Conservation (phyloP, 1,140 invertebrate genomes). For the Thaumetopoea pityocampa region DNA sequence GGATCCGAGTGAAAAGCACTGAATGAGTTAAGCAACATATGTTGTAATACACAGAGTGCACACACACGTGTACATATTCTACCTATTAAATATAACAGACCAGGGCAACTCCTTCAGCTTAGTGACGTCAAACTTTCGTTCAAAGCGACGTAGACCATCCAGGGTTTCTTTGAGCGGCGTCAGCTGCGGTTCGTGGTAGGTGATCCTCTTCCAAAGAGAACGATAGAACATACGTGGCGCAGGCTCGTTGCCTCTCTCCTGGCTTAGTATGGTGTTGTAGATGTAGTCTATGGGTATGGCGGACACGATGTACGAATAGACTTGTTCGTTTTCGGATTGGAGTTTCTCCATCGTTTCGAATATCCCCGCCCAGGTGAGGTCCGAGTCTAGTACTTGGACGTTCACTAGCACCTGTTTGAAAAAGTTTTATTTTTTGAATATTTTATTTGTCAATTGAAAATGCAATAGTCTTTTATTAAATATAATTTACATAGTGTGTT, state of each 20-base stretch:
- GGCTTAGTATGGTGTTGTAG: conserved; percentile 45
- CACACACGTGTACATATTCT: too few species aligned
- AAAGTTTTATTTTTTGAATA: not conserved
- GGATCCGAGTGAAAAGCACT: too few species aligned
- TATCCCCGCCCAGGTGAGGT: conserved; percentile 37
- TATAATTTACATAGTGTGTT: too few species aligned
- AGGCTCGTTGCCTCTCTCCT: conserved; percentile 22
- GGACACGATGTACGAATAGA: conserved; percentile 55
- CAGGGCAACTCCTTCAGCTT: conserved; percentile 57
- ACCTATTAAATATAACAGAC: conserved; percentile 63
- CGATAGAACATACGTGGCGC: conserved; percentile 19
- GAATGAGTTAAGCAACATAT: too few species aligned
- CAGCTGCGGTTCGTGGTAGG: conserved; percentile 23
- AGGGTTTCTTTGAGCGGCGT: conserved; percentile 20
- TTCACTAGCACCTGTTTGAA: conserved; percentile 56
- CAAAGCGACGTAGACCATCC: conserved; percentile 28
- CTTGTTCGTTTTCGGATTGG: conserved; percentile 28
- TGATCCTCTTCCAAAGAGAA: conserved; percentile 22
- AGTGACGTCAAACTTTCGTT: conserved; percentile 44
- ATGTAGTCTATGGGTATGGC: conserved; percentile 54
- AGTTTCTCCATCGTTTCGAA: conserved; percentile 56
- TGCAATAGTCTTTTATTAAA: too few species aligned
- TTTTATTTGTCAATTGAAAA: too few species aligned
- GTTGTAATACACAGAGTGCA: too few species aligned
- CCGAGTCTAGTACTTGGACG: conserved; percentile 45